These are phyloP conservation scores for Folsomia manolachei DNA, from an alignment of 2,888 invertebrate species.

Conservation along the genomic window DNA sequence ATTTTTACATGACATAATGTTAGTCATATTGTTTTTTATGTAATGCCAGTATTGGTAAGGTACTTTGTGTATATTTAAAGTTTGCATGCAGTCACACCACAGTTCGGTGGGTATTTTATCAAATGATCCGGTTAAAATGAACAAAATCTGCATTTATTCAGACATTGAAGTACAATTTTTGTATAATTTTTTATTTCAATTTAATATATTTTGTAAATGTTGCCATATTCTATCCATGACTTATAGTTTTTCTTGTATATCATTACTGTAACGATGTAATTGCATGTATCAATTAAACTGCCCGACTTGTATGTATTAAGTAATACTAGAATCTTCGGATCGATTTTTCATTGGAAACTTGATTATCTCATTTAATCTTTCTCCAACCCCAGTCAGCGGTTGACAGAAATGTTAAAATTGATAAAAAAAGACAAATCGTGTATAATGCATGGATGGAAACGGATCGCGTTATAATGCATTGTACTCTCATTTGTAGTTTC, in stretches of 20 bases:
- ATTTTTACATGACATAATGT: not conserved
- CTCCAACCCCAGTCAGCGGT: not conserved
- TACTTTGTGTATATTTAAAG: not conserved
- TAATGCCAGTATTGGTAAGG: not conserved
- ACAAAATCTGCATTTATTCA: no score
- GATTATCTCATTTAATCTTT: not conserved
- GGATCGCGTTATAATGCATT: conserved; percentile 18
- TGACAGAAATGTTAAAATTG: no score
- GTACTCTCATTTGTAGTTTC: conserved; percentile 10
- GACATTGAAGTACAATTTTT: no score
- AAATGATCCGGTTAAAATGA: no score
- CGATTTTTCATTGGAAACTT: not conserved
- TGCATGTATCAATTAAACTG: not conserved
- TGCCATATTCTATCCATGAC: not conserved
- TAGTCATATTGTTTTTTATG: not conserved
- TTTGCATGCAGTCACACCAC: not conserved
- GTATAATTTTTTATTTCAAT: not conserved
- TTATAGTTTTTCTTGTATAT: not conserved
- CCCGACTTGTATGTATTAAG: no score
- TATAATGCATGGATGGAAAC: not conserved
- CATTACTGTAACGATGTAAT: not conserved
- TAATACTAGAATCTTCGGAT: no score
- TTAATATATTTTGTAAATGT: not conserved
- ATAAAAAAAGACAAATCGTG: not conserved
- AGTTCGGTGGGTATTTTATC: no score